Evolutionary conservation across 2,113 vertebrate genomes (phyloP).

Genomic region (Lophotis ruficrista): DNA sequence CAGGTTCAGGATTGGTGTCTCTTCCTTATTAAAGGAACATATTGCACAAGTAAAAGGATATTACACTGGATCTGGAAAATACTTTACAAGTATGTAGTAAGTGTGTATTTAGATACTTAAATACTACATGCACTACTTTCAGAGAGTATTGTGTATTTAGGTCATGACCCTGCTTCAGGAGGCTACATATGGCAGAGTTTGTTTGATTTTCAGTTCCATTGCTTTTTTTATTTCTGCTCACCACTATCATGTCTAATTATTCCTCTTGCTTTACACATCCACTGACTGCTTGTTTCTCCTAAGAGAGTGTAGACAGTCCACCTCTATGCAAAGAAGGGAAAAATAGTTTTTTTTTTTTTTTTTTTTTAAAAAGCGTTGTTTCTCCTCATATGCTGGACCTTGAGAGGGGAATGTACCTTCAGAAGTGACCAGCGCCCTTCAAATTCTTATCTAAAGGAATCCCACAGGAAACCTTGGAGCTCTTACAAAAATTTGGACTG

Average conservation of each 20-base stretch:
- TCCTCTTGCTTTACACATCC: background rate
- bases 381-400: slow-evolving; percentile 22
- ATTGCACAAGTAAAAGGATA: background rate
- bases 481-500: slow-evolving; percentile 55
- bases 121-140: background rate
- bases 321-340: background rate
- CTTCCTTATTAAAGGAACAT: background rate
- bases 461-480: slow-evolving; percentile 66
- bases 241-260: background rate
- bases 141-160: background rate
- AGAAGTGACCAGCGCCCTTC: slow-evolving; percentile 42
- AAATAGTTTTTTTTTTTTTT: background rate
- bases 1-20: background rate
- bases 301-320: background rate
- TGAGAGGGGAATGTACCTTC: slow-evolving; percentile 45
- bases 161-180: background rate
- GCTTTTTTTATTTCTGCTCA: background rate
- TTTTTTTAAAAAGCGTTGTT: background rate
- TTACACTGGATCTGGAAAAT: background rate
- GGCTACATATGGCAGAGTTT: background rate
- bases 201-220: background rate
- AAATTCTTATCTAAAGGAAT: slow-evolving; percentile 71
- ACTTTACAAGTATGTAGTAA: background rate
- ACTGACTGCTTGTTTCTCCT: background rate
- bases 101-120: background rate